Evolutionary conservation across 1,140 invertebrate species (phyloP).

Genomic region (Cydia strobilella): DNA sequence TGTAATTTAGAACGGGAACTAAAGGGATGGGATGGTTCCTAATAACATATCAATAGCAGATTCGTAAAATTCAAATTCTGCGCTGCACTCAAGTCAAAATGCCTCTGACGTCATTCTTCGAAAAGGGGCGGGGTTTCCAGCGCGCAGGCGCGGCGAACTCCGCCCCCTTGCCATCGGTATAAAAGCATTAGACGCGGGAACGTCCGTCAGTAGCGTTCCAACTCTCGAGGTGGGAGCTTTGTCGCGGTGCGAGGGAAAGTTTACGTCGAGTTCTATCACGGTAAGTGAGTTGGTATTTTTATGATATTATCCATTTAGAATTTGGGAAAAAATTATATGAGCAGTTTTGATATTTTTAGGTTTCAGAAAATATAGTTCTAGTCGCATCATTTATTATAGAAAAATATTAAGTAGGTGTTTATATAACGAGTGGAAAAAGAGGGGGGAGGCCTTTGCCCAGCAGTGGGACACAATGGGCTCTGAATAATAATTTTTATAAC

Average conservation of each 20-base stretch:
- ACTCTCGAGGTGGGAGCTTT: background rate
- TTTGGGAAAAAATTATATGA: no score
- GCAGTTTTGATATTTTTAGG: no score
- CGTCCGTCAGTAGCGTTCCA: background rate
- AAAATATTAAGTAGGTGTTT: no score
- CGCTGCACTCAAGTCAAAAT: background rate
- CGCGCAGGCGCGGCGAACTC: constrained; percentile 15
- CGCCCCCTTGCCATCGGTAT: background rate
- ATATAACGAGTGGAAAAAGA: no score
- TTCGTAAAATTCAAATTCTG: background rate
- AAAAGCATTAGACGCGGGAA: background rate
- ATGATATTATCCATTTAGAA: background rate
- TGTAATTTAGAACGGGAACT: no score
- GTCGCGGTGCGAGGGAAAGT: background rate
- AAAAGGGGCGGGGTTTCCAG: constrained; percentile 14
- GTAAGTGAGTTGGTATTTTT: constrained; percentile 17
- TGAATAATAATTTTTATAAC: no score
- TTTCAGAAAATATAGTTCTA: no score
- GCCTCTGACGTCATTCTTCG: constrained; percentile 4
- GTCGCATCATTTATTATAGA: no score
- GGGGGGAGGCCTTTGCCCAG: no score
- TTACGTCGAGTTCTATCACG: constrained; percentile 3
- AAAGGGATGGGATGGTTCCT: no score
- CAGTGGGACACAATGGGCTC: no score
- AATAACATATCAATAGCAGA: no score